phyloP scores from a whole-genome alignment of 2,113 vertebrate genomes.

The Callorhinus ursinus region DNA sequence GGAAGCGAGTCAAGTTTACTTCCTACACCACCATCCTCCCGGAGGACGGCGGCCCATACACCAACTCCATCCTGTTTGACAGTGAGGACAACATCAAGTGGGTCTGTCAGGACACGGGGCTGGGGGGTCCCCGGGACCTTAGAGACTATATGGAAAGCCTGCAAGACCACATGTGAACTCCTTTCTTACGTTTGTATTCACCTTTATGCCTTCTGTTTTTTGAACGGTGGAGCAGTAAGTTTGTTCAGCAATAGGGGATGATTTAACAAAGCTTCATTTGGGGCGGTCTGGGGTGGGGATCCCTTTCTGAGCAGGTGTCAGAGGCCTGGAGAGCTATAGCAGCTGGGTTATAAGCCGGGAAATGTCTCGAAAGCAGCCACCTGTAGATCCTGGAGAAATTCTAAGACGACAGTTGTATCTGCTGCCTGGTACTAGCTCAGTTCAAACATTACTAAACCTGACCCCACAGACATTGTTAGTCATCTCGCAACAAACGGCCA shows the following conservation, averaged over 20 bases:
- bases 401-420: slow-evolving; percentile 40
- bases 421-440: slow-evolving; percentile 77
- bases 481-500: slow-evolving; percentile 66
- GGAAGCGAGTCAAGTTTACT: slow-evolving; percentile 98
- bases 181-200: slow-evolving; percentile 89
- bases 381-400: slow-evolving; percentile 70
- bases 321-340: slow-evolving; percentile 71
- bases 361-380: slow-evolving; percentile 72
- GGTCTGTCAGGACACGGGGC: slow-evolving; percentile 98
- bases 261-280: slow-evolving; percentile 63
- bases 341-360: slow-evolving; percentile 72
- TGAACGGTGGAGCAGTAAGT: slow-evolving; percentile 83
- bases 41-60: slow-evolving; percentile 92
- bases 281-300: slow-evolving; percentile 72
- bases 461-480: slow-evolving; percentile 78
- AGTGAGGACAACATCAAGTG: slow-evolving; percentile 97
- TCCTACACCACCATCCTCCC: slow-evolving; percentile 96
- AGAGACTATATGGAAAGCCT: slow-evolving; percentile 98
- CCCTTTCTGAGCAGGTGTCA: slow-evolving; percentile 57
- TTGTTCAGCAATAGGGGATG: slow-evolving; percentile 85
- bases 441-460: slow-evolving; percentile 53
- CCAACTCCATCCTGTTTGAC: slow-evolving; percentile 94
- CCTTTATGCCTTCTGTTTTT: slow-evolving; percentile 92
- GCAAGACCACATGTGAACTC: slow-evolving; percentile 96
- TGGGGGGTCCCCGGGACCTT: slow-evolving; percentile 93